Base-by-base conservation (phyloP, 1,140 invertebrate genomes). In the Panulirus ornatus region DNA sequence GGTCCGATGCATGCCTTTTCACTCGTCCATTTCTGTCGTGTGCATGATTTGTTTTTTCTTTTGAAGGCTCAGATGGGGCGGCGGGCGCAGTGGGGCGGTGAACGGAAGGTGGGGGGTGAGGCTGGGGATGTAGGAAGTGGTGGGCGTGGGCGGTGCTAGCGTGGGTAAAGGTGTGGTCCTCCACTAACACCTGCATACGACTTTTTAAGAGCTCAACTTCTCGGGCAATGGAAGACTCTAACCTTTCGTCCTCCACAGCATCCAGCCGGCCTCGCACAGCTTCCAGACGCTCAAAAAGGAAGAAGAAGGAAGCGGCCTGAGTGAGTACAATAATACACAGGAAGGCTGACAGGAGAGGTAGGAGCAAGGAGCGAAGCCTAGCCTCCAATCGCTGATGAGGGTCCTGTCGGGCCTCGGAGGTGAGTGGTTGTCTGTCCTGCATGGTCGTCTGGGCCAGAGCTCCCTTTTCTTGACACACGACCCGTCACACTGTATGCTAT, bases 291-390 rank as follows among this genome's bases (percentile, higher is more conserved):
- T 36, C 51, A 27, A 58, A 86, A 0, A 86, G 73, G 73, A 78
- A 86, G 47, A 86, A 78, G 73, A 86, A 86, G 44, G 84, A 75
- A 2, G 34, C 44, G 42, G 84, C 84, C 44, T 86, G 84, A 11
- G 73, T 44, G 16, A 86, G 36, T 14, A 76, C 47, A 14, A 86
- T 44, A 8, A 76, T 16, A 34, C 70, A 47, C 42, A 86, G 71
- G 27, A 76, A 40, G 36, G 27, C 30, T 1, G 71, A 86, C n/a
- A 86, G 73, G 16, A 86, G 34, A 0, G 70, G 73, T 3, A 54
- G 51, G 27, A 86, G 38, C 0, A 76, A 51, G 9, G 84, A 47
- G 6, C 84, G 30, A 11, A 8, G 8, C 30, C 73, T 44, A 34
- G 34, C 19, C 16, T 47, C 71, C 2, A 54, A n/a, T 30, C 38